These are phyloP conservation scores for Ailurus styani DNA, from an alignment of 2,113 vertebrate species.

Conservation along the genomic window DNA sequence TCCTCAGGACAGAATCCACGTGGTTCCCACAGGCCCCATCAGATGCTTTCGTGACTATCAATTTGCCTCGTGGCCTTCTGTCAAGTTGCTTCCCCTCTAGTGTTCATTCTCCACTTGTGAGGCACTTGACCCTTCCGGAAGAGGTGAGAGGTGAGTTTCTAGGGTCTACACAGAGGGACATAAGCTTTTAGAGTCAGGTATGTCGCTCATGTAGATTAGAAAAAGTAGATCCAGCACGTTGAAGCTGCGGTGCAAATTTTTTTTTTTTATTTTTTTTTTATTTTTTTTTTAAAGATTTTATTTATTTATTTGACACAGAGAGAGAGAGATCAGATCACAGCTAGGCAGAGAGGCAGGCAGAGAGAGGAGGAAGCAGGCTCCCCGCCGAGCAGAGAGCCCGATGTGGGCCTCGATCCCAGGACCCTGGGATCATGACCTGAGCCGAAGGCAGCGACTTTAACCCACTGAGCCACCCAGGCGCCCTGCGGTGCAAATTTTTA, in stretches of 20 bases:
- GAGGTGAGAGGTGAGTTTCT: neutral
- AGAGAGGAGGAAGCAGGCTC: no score
- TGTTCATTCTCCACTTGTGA: neutral
- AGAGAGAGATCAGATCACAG: no score
- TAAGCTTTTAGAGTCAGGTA: neutral
- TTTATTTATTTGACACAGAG: no score
- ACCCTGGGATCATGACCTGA: no score
- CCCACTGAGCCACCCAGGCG: no score
- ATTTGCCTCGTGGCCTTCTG: neutral
- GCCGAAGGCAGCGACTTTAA: no score
- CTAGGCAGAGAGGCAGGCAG: no score
- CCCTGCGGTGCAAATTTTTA: neutral
- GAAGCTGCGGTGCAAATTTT: neutral
- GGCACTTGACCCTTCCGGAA: neutral
- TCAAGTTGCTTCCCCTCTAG: neutral
- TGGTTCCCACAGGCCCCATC: rapidly evolving
- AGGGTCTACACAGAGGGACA: neutral
- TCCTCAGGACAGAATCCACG: no score
- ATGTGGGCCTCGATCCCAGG: no score
- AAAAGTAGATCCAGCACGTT: neutral
- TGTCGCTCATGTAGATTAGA: neutral
- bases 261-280: no score
- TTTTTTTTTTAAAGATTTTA: no score
- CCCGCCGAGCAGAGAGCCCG: no score
- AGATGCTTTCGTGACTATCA: neutral